Conservation (phyloP, 2,888 invertebrate species). For the Drosophila quinaria region DNA sequence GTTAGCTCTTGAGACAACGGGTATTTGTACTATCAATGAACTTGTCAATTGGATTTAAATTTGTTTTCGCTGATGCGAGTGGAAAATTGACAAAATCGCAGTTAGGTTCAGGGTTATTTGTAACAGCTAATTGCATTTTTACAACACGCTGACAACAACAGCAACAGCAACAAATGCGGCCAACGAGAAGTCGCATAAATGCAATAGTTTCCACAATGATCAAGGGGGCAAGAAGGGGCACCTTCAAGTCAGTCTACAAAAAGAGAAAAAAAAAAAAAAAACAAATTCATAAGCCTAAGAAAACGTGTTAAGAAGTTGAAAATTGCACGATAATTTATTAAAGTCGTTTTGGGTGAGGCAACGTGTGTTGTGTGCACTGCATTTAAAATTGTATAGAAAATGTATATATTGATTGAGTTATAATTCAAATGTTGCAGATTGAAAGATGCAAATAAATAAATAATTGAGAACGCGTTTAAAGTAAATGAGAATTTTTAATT, state of each 20-base stretch:
- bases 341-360: conserved; percentile 34
- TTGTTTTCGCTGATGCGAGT: conserved; percentile 44
- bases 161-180: conserved; percentile 66
- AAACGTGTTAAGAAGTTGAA: conserved; percentile 74
- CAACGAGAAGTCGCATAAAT: conserved; percentile 76
- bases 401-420: conserved; percentile 26
- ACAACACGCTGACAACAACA: conserved; percentile 52
- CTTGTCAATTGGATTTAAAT: conserved; percentile 74
- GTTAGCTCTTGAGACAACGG: conserved; percentile 23
- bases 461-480: conserved; percentile 64
- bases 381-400: conserved; percentile 61
- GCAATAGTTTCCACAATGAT: conserved; percentile 36
- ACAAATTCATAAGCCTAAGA: conserved; percentile 61
- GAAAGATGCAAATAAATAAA: conserved; percentile 44
- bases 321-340: conserved; percentile 61
- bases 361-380: conserved; percentile 67
- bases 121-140: conserved; percentile 73
- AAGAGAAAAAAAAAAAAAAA: conserved; percentile 23
- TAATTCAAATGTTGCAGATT: conserved; percentile 51
- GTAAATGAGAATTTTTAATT: conserved; percentile 63
- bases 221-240: conserved; percentile 10
- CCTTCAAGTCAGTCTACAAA: conserved; percentile 13
- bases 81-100: conserved; percentile 47
- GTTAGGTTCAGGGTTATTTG: conserved; percentile 74
- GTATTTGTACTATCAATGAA: conserved; percentile 64